A percentile compares a stretch with the other conserved stretches of the same genome.
Evolutionary conservation across 2,888 invertebrate genomes (phyloP).

Genomic region (Tortricodes alternella): DNA sequence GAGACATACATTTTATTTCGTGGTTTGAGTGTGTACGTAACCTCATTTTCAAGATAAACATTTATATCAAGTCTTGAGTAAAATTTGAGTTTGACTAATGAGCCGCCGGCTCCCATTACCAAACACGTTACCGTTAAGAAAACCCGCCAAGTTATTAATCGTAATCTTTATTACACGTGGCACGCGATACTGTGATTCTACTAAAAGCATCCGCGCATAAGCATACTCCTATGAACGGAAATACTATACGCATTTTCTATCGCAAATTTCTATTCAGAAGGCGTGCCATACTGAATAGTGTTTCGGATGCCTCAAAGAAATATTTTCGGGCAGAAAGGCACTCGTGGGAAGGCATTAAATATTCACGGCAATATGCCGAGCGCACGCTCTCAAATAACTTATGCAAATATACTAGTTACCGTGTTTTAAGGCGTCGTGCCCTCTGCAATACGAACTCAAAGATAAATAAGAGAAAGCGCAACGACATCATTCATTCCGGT

Average conservation of each 20-base stretch:
- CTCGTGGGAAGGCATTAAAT: constrained; percentile 52
- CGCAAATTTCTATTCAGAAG: constrained; percentile 57
- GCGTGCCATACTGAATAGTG: constrained; percentile 60
- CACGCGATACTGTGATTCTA: constrained; percentile 74
- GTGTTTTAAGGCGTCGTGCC: constrained; percentile 52
- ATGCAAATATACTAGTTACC: constrained; percentile 59
- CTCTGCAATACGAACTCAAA: constrained; percentile 39
- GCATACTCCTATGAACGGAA: constrained; percentile 47
- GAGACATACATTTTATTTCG: no score
- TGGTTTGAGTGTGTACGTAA: background rate
- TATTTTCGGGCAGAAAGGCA: constrained; percentile 52
- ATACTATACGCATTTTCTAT: constrained; percentile 54
- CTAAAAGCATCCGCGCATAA: constrained; percentile 66
- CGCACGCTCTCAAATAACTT: constrained; percentile 60
- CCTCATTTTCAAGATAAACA: constrained; percentile 10
- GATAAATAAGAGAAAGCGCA: constrained; percentile 40
- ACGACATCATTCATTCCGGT: constrained; percentile 41
- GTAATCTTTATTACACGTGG: constrained; percentile 56
- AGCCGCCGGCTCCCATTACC: constrained; percentile 53
- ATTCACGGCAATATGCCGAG: constrained; percentile 62
- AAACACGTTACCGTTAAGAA: constrained; percentile 55
- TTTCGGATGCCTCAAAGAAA: constrained; percentile 61
- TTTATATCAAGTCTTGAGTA: constrained; percentile 19
- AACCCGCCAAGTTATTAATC: constrained; percentile 37
- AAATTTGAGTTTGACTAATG: constrained; percentile 41